Percentiles rank a stretch among this genome's conserved stretches.
phyloP scores from a whole-genome alignment of 2,888 invertebrate species.

The Drosophila ustulata region DNA sequence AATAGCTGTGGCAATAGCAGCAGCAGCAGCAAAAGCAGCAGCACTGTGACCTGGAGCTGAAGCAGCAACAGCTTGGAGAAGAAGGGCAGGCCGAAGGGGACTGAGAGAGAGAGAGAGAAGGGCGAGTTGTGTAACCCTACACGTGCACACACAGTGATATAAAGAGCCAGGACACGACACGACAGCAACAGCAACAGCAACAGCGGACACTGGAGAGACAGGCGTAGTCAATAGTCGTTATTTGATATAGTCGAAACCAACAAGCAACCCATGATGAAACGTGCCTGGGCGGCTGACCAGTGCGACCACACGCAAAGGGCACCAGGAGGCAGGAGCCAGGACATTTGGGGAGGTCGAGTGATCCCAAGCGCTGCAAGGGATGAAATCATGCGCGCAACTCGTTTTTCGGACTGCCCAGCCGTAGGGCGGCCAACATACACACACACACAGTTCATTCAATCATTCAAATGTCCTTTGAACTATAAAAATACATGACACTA shows the following conservation, averaged over 20 bases:
- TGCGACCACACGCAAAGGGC: constrained; percentile 62
- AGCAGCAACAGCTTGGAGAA: constrained; percentile 21
- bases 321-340: background rate
- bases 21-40: constrained; percentile 21
- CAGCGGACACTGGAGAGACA: constrained; percentile 35
- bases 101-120: constrained; percentile 10
- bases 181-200: constrained; percentile 30
- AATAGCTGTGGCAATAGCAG: constrained; percentile 17
- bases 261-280: constrained; percentile 72
- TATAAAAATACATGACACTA: constrained; percentile 85
- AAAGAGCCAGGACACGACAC: constrained; percentile 46
- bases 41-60: constrained; percentile 22
- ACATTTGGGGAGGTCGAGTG: constrained; percentile 11
- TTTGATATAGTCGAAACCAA: constrained; percentile 82
- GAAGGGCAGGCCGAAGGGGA: constrained; percentile 26
- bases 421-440: background rate
- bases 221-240: constrained; percentile 81
- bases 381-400: constrained; percentile 83
- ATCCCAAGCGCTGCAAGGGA: constrained; percentile 77
- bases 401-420: constrained; percentile 60
- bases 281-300: constrained; percentile 80
- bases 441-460: constrained; percentile 80
- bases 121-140: constrained; percentile 72
- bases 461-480: constrained; percentile 85
- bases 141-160: constrained; percentile 62